These are phyloP conservation scores for Mimumesa dahlbomi DNA, from an alignment of 2,888 invertebrate genomes.

Conservation along the genomic window DNA sequence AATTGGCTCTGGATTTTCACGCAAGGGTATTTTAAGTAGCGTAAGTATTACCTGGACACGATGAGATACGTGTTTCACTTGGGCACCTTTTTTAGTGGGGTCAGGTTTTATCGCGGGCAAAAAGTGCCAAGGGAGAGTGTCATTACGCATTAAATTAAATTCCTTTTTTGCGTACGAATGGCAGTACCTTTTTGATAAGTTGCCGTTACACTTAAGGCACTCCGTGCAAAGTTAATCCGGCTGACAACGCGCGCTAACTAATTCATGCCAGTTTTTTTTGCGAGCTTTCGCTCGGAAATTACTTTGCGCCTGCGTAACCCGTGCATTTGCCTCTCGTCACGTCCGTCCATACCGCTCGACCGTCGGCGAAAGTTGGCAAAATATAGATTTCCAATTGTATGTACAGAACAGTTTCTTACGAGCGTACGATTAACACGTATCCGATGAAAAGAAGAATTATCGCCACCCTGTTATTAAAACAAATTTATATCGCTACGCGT, in stretches of 20 bases:
- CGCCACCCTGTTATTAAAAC: too few relatives aligned
- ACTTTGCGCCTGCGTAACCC: slow-evolving; percentile 29
- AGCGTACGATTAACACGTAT: too few relatives aligned
- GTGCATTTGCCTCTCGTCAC: slow-evolving; percentile 46
- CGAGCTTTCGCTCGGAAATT: slow-evolving; percentile 59
- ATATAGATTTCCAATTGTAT: slow-evolving; percentile 9
- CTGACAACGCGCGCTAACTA: slow-evolving; percentile 53
- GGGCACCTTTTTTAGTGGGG: neutral
- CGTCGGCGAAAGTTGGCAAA: slow-evolving; percentile 46
- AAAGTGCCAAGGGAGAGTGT: slow-evolving; percentile 45
- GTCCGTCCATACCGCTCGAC: slow-evolving; percentile 2
- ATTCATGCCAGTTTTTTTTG: slow-evolving; percentile 54
- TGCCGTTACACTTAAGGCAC: slow-evolving; percentile 43
- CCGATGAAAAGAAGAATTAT: too few relatives aligned
- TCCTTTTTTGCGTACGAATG: slow-evolving; percentile 42
- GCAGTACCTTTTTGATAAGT: slow-evolving; percentile 25
- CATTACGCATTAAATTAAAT: slow-evolving; percentile 60
- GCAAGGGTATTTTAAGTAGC: too few relatives aligned
- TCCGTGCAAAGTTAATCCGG: slow-evolving; percentile 59
- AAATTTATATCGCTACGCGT: too few relatives aligned
- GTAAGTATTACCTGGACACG: too few relatives aligned
- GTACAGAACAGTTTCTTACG: too few relatives aligned
- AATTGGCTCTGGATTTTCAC: too few relatives aligned
- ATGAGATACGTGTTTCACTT: too few relatives aligned
- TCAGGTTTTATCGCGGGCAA: slow-evolving; percentile 35